Percentiles rank a stretch among this genome's conserved stretches.
phyloP scores from a whole-genome alignment of 2,888 invertebrate species.

The Dysmachus trigonus region DNA sequence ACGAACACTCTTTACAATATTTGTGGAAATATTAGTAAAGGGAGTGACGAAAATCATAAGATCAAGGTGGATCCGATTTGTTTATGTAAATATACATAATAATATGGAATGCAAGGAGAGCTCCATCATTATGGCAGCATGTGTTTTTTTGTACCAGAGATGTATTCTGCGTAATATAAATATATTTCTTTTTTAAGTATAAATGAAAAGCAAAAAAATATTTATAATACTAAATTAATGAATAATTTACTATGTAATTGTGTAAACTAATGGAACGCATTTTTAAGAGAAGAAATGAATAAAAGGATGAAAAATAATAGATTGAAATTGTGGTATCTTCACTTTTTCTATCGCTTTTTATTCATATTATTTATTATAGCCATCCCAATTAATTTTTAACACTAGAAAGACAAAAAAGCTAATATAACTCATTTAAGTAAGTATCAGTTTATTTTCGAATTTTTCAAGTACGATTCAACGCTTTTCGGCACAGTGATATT shows the following conservation, averaged over 20 bases:
- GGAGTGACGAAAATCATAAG: conserved; percentile 9
- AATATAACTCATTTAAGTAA: too few relatives aligned
- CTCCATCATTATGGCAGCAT: not conserved
- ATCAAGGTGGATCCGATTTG: conserved; percentile 17
- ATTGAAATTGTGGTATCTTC: not conserved
- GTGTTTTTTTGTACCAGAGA: not conserved
- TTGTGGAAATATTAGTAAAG: not conserved
- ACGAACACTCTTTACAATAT: conserved; percentile 2
- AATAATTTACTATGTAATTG: conserved; percentile 47
- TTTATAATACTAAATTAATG: conserved; percentile 45
- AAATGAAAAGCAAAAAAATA: conserved; percentile 42
- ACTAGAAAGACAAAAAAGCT: not conserved
- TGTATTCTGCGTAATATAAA: conserved; percentile 42
- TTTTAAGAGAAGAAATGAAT: conserved; percentile 45
- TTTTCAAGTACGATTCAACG: too few relatives aligned
- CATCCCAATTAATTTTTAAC: not conserved
- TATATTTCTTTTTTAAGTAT: conserved; percentile 29
- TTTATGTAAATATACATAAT: conserved; percentile 33
- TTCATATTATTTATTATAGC: not conserved
- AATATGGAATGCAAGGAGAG: not conserved
- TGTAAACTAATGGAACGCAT: conserved; percentile 50
- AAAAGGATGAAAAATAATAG: conserved; percentile 38
- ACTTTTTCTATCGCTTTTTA: not conserved
- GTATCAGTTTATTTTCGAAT: too few relatives aligned
- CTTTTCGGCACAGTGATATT: too few relatives aligned